phyloP scores from a whole-genome alignment of 1,140 invertebrate species.

The Atta colombica region DNA sequence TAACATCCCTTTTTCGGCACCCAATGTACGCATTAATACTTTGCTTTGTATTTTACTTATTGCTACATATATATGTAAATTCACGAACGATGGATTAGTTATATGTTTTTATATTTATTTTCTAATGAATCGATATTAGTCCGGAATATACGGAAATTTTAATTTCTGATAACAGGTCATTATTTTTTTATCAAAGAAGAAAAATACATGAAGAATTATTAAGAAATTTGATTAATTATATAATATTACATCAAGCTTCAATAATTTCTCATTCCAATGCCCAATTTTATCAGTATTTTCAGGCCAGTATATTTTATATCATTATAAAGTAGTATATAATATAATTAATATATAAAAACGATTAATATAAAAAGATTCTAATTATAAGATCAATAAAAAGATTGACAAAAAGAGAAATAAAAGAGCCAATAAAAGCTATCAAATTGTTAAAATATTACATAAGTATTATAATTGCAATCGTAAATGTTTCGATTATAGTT shows the following conservation, averaged over 20 bases:
- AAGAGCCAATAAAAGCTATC: too few species aligned
- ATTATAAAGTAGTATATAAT: too few species aligned
- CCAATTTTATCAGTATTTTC: background rate
- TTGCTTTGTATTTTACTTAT: background rate
- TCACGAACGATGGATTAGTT: background rate
- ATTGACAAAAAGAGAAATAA: too few species aligned
- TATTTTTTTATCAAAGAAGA: background rate
- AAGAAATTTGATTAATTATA: background rate
- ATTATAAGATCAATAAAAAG: too few species aligned
- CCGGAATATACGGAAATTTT: background rate
- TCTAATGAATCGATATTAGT: background rate
- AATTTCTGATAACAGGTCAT: background rate
- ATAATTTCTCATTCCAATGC: background rate
- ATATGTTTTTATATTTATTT: background rate
- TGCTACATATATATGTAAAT: background rate
- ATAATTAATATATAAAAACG: too few species aligned
- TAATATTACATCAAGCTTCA: background rate
- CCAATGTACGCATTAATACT: constrained; percentile 17
- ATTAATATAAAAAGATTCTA: too few species aligned
- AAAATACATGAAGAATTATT: background rate
- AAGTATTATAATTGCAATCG: too few species aligned
- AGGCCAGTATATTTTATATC: background rate
- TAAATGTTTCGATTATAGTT: too few species aligned
- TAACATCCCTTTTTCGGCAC: constrained; percentile 62
- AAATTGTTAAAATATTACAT: too few species aligned